Percentiles rank a stretch among this genome's conserved stretches.
Conservation (phyloP, 1,140 invertebrate species). For the Augochlora pura region DNA sequence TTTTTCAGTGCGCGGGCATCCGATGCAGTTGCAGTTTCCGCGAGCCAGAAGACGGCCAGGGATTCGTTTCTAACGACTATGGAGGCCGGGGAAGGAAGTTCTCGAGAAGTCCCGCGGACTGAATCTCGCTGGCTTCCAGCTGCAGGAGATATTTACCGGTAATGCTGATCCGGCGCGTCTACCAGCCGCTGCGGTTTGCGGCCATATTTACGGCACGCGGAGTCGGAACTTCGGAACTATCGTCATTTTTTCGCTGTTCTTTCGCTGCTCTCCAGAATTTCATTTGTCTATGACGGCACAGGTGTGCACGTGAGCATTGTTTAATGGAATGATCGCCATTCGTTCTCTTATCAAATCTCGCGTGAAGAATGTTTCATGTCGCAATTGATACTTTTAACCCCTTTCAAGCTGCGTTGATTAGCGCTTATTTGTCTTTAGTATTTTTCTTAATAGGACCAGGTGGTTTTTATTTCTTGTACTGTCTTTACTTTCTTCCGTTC, state of each 20-base stretch:
- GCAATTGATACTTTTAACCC: too few species aligned
- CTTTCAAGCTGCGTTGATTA: too few species aligned
- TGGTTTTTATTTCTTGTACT: too few species aligned
- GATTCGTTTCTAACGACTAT: conserved; percentile 15
- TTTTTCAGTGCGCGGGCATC: conserved; percentile 16
- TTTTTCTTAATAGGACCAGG: too few species aligned
- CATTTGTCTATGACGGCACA: too few species aligned
- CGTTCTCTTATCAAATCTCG: too few species aligned
- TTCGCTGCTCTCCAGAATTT: too few species aligned
- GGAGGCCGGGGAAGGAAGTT: background rate
- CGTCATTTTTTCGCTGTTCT: background rate
- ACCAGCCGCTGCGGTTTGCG: background rate
- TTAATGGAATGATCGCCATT: too few species aligned
- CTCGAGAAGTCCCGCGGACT: background rate
- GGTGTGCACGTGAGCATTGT: too few species aligned
- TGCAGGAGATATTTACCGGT: conserved; percentile 12
- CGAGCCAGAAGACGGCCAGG: background rate
- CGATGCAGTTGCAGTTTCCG: background rate
- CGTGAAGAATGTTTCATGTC: too few species aligned
- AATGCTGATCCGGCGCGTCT: conserved; percentile 20
- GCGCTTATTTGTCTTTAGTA: too few species aligned
- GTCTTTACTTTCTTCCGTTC: too few species aligned
- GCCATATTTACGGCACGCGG: background rate
- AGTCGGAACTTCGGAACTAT: background rate
- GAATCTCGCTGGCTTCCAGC: background rate